Base-by-base conservation (phyloP, 1,140 invertebrate species). In the Drosophila parvula region DNA sequence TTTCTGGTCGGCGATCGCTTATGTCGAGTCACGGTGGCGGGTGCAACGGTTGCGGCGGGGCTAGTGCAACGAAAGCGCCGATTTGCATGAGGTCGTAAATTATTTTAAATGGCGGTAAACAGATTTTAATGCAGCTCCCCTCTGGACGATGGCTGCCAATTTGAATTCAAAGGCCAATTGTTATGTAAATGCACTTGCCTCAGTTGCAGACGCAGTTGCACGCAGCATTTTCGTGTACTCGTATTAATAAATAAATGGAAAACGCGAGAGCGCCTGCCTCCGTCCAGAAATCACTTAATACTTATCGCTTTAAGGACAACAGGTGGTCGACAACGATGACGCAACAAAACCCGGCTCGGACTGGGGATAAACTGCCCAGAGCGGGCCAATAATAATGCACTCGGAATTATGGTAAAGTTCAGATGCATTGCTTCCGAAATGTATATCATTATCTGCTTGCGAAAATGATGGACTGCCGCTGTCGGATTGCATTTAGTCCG, bases 231-330 rank as follows among this genome's bases (percentile, higher is more conserved):
- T 22, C 45, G 14, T 28, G 53, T 50, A 67, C 9, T 63, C 74
- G 62, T 83, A 73, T 76, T 65, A 79, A 83, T 84, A 76, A 83
- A 83, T 76, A 79, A 67, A 58, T 36, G 48, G 41, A 48, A 78
- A 62, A 61, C 18, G 36, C 18, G 38, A 45, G 56, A 56, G 50
- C 48, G 30, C 14, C 56, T 59, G 30, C 18, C 59, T 56, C 47
- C 16, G 82, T 55, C 56, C 51, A 65, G 67, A 79, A 79, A 65
- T 82, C 79, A 86, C 70, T 83, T 83, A 77, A 77, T 76, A 77
- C 71, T 88, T 86, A 82, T 76, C 79, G 83, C 82, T 86, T 86
- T 65, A 88, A 89, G 84, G 84, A 88, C 84, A 84, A 88, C 84
- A 88, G 84, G 84, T 88, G 84, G 80, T 84, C 84, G 47, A 10